Evolutionary conservation across 1,140 invertebrate species (phyloP).

Genomic region (Drosophila prosaltans): DNA sequence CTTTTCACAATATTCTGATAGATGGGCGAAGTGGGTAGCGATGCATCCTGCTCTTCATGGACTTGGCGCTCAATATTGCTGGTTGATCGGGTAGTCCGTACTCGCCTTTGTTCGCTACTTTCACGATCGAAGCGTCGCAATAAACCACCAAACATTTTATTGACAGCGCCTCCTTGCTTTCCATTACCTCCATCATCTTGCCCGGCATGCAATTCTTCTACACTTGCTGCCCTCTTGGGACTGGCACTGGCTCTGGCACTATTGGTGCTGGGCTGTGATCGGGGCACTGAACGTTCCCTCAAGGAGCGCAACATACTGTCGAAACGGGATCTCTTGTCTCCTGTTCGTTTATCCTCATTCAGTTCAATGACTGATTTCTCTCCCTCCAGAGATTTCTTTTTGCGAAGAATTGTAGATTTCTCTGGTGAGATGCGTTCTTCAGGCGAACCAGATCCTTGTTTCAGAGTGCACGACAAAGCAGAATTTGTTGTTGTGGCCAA

Average conservation of each 20-base stretch:
- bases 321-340: conserved; percentile 82
- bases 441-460: conserved; percentile 51
- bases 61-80: conserved; percentile 76
- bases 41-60: conserved; percentile 39
- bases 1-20: conserved; percentile 67
- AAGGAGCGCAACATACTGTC: conserved; percentile 85
- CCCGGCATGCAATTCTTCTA: conserved; percentile 86
- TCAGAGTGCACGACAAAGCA: conserved; percentile 52
- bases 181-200: conserved; percentile 83
- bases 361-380: conserved; percentile 8
- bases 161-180: conserved; percentile 84
- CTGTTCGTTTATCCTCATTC: conserved; percentile 58
- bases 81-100: conserved; percentile 74
- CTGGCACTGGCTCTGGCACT: conserved; percentile 72
- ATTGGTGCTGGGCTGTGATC: conserved; percentile 70
- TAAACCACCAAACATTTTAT: conserved; percentile 87
- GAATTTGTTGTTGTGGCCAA: background rate
- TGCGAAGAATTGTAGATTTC: conserved; percentile 43
- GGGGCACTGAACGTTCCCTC: conserved; percentile 87
- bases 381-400: conserved; percentile 55
- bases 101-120: conserved; percentile 58
- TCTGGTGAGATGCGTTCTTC: conserved; percentile 52
- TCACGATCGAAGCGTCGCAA: conserved; percentile 88
- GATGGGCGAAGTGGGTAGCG: conserved; percentile 58
- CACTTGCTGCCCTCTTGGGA: conserved; percentile 87